Evolutionary conservation across 1,140 invertebrate genomes (phyloP), one percentile per base, ranked within the genome.

Genomic region (Mactra quadrangularis): DNA sequence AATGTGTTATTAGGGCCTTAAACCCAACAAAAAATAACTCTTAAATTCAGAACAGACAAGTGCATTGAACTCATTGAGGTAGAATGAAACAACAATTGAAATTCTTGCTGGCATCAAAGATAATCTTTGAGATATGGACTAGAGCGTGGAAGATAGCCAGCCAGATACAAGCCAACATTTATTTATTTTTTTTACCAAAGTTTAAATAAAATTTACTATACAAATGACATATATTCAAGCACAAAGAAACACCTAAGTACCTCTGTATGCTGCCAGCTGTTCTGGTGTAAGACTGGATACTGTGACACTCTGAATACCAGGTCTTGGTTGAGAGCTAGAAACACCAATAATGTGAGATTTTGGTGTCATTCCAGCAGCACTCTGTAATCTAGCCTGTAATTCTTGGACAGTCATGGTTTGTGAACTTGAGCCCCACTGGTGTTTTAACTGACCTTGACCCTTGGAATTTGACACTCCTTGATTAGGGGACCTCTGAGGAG

Each of bases 201-300:
- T n/a, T n/a, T n/a, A n/a, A n/a, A n/a, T n/a, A n/a, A n/a, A n/a
- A n/a, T n/a, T n/a, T n/a, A n/a, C n/a, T n/a, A n/a, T n/a, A n/a
- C n/a, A n/a, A n/a, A n/a, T n/a, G n/a, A n/a, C n/a, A n/a, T n/a
- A n/a, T n/a, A n/a, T n/a, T n/a, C n/a, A n/a, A n/a, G n/a, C n/a
- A n/a, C 27, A 22, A 4, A 7, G 53, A 22, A 55, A n/a, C n/a
- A 4, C 53, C 19, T n/a, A 19, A 27, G 19, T 55, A 55, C 53
- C 70, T 72, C 55, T 47, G 22, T 72, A 72, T 57, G 70, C n/a
- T 7, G 47, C 45, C 29, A 55, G 25, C 70, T 72, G 70, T 72
- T 72, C 50, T 55, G 47, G 64, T 50, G 64, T 68, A 3, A 68
- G 31, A 41, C 52, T 57, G 50, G 70, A 72, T 19, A 72, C 9